phyloP scores from a whole-genome alignment of 2,888 invertebrate species.

The Arctia plantaginis region DNA sequence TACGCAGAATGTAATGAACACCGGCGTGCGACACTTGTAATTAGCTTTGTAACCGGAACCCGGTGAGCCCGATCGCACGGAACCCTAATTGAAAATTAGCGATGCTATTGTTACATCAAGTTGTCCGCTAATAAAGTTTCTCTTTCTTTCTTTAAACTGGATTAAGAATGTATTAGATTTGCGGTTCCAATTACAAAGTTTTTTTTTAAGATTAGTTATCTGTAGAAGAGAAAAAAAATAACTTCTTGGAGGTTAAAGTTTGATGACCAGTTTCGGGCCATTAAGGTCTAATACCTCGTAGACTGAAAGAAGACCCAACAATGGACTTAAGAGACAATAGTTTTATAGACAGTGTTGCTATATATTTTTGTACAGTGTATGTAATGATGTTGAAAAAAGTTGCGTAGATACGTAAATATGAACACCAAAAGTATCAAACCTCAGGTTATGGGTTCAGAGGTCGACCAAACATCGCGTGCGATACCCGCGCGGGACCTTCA shows the following conservation, averaged over 20 bases:
- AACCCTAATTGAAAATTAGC: slow-evolving; percentile 76
- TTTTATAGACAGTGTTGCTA: not conserved
- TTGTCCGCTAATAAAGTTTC: slow-evolving; percentile 61
- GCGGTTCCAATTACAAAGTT: not conserved
- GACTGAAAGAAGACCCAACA: too few species aligned
- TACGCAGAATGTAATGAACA: slow-evolving; percentile 58
- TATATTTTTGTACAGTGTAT: not conserved
- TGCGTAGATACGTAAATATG: not conserved
- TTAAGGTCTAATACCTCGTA: too few species aligned
- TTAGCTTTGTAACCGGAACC: slow-evolving; percentile 80
- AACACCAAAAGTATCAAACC: slow-evolving; percentile 17
- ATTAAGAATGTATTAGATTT: slow-evolving; percentile 4
- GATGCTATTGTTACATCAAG: slow-evolving; percentile 63
- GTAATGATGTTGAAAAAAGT: not conserved
- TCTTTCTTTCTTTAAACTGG: slow-evolving; percentile 59
- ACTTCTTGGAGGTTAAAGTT: not conserved
- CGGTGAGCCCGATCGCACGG: slow-evolving; percentile 51
- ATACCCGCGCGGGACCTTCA: slow-evolving; percentile 27
- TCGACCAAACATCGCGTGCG: slow-evolving; percentile 8
- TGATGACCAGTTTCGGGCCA: not conserved
- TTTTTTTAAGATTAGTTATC: not conserved
- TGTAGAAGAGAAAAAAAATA: not conserved
- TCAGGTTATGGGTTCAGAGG: slow-evolving; percentile 12
- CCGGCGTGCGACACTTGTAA: slow-evolving; percentile 73
- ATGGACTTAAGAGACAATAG: too few species aligned